A percentile compares a stretch with the other conserved stretches of the same genome.
phyloP scores from a whole-genome alignment of 2,113 vertebrate species.

The Colius striatus region DNA sequence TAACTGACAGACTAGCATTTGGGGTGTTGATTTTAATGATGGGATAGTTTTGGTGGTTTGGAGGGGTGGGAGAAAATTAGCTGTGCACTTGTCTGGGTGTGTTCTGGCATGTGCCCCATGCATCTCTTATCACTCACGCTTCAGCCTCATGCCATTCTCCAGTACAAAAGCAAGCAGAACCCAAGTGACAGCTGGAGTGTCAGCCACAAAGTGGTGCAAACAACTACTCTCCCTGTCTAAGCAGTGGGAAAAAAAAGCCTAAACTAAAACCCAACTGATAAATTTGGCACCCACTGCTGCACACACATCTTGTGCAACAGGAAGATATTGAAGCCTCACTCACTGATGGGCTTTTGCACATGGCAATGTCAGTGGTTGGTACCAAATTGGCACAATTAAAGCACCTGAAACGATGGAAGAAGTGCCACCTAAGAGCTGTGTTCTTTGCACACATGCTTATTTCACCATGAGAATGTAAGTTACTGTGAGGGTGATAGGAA shows the following conservation, averaged over 20 bases:
- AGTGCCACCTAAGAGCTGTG: too few relatives aligned
- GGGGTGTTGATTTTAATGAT: background rate
- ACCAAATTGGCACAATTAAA: background rate
- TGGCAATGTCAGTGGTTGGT: background rate
- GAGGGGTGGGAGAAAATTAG: background rate
- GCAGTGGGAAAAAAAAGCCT: background rate
- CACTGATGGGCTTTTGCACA: background rate
- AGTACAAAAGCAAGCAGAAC: background rate
- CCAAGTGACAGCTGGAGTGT: background rate
- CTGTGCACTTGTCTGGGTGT: background rate
- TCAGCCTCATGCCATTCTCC: background rate
- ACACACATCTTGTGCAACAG: fast-evolving
- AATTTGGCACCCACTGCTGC: background rate
- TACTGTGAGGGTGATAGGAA: background rate
- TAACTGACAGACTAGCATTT: background rate
- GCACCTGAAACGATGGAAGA: background rate
- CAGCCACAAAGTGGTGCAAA: background rate
- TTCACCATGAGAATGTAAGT: background rate
- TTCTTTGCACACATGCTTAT: background rate
- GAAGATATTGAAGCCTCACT: background rate
- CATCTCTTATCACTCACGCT: background rate
- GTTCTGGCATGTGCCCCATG: background rate
- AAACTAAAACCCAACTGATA: background rate
- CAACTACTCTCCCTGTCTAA: background rate
- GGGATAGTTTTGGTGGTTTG: background rate